phyloP scores from a whole-genome alignment of 2,113 vertebrate genomes.

The Burhinus bistriatus region DNA sequence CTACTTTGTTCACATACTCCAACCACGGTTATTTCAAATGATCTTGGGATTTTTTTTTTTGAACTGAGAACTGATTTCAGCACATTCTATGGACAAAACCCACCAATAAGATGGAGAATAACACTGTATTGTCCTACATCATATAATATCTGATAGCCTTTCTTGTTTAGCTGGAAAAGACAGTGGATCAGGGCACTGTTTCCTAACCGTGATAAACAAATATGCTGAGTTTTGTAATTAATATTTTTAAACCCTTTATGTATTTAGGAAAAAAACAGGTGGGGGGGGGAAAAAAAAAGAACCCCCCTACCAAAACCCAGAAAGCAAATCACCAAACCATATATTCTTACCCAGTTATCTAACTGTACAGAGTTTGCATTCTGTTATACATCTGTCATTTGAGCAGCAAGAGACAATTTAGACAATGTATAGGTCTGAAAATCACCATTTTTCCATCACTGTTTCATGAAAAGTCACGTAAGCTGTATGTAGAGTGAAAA shows the following conservation, averaged over 20 bases:
- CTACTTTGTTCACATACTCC: not conserved
- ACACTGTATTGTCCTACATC: not conserved
- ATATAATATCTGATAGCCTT: not conserved
- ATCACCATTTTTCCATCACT: not conserved
- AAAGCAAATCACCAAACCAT: not conserved
- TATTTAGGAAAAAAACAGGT: not conserved
- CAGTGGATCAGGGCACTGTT: not conserved
- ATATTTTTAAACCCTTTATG: not conserved
- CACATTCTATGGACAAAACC: not conserved
- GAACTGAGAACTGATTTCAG: not conserved
- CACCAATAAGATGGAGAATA: not conserved
- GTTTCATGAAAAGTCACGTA: not conserved
- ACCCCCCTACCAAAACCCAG: not conserved
- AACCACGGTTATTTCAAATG: not conserved
- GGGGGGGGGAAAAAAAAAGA: no score
- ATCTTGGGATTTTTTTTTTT: not conserved
- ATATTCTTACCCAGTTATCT: not conserved
- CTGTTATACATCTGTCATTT: not conserved
- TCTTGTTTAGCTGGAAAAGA: not conserved
- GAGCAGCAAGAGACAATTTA: not conserved
- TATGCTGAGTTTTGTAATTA: not conserved
- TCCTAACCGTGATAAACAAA: not conserved
- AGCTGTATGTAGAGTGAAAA: not conserved
- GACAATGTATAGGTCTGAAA: not conserved
- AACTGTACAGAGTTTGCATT: not conserved